Evolutionary conservation across 2,113 vertebrate genomes (phyloP).

Genomic region (Podarcis muralis): DNA sequence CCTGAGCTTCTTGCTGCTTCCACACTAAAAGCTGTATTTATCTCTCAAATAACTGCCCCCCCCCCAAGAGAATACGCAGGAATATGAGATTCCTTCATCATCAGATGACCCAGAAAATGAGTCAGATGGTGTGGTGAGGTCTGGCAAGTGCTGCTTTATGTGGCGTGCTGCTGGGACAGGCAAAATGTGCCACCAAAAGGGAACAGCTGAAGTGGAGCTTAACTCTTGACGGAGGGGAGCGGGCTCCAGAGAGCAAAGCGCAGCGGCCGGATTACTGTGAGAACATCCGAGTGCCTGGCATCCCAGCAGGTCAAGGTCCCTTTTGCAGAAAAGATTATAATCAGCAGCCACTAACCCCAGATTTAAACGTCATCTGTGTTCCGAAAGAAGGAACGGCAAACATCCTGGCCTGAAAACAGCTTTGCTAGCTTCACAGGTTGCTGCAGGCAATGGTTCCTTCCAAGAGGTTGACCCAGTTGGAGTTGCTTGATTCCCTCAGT

Average conservation of each 20-base stretch:
- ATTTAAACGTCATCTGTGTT: not conserved
- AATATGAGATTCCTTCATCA: not conserved
- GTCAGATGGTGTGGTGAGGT: not conserved
- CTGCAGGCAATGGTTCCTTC: too few species aligned
- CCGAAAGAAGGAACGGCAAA: not conserved
- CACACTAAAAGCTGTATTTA: too few species aligned
- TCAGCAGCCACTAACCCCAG: not conserved
- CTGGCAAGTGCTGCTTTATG: not conserved
- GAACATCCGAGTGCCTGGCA: not conserved
- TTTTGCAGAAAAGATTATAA: not conserved
- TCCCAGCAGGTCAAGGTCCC: not conserved
- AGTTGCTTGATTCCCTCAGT: not conserved
- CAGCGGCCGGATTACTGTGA: not conserved
- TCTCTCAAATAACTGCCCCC: too few species aligned
- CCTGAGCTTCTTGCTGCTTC: too few species aligned
- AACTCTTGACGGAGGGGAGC: not conserved
- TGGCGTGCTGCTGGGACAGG: not conserved
- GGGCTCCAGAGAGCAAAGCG: not conserved
- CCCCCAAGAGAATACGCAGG: not conserved
- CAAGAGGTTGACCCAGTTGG: not conserved
- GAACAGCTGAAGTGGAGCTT: constrained; percentile 1
- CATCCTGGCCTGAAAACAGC: not conserved
- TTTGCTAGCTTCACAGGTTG: not conserved
- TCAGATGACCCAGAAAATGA: not conserved
- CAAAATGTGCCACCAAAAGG: not conserved